phyloP scores from a whole-genome alignment of 2,113 vertebrate genomes.

The Gymnobelideus leadbeateri region DNA sequence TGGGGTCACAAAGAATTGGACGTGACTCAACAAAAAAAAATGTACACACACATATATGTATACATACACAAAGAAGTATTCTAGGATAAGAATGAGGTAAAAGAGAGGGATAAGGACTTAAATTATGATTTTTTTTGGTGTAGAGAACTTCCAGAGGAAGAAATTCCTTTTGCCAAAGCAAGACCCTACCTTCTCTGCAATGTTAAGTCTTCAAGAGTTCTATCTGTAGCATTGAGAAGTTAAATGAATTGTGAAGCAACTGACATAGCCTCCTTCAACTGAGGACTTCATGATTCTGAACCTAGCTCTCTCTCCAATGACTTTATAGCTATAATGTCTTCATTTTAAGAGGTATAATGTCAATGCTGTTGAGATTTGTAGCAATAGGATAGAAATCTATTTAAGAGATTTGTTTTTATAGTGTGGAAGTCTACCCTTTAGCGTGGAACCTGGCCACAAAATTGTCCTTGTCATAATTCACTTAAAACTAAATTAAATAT shows the following conservation, averaged over 20 bases:
- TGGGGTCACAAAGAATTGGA: background rate
- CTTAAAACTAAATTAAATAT: conserved; percentile 32
- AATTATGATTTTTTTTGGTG: background rate
- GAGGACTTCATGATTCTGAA: background rate
- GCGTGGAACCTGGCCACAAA: conserved; percentile 5
- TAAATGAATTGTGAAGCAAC: background rate
- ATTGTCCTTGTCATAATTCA: background rate
- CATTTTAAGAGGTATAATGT: conserved; percentile 52
- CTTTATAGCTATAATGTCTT: conserved; percentile 40
- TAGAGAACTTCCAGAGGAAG: background rate
- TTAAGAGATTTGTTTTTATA: background rate
- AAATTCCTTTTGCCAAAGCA: background rate
- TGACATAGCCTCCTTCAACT: background rate
- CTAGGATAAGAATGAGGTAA: background rate
- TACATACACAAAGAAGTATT: too few species aligned
- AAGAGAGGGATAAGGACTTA: background rate
- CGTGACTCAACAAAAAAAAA: background rate
- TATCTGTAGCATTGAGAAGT: background rate
- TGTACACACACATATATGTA: too few species aligned
- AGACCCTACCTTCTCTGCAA: background rate
- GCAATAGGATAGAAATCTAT: background rate
- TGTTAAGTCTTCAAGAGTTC: background rate
- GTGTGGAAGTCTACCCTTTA: conserved; percentile 7
- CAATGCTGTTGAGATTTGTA: conserved; percentile 14
- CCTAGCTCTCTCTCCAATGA: background rate